Evolutionary conservation across 2,888 invertebrate species (phyloP), one percentile per base, ranked within the genome.

Genomic region (Zygogramma bicolorata): DNA sequence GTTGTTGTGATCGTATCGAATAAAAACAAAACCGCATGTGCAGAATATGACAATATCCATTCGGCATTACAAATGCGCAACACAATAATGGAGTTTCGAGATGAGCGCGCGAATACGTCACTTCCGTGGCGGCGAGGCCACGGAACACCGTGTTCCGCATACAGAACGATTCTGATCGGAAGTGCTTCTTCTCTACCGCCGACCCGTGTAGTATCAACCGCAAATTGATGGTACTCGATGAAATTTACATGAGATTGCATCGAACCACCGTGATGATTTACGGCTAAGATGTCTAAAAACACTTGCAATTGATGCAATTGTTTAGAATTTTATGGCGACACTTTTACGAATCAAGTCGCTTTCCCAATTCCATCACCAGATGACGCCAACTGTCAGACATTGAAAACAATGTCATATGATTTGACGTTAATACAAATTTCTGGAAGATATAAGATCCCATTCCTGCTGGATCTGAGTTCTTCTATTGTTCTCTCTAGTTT

Each of bases 41-140:
- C 40, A 66, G 71, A 69, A 73, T 73, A 75, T 58, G 65, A 69
- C 69, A 68, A 65, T 46, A 46, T 38, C 63, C 57, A 22, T 59
- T 63, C 10, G 20, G 60, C 57, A 46, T 59, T 58, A 62, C 58
- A 70, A 67, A 72, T 70, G 69, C 67, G 65, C 73, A 60, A 61
- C 68, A 71, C 72, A 68, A 75, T 77, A 74, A 71, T 76, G 68
- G 63, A 40, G 65, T 65, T 77, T 76, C 59, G 73, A 83, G 81
- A 81, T 80, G 79, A 81, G 75, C 70, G 77, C 73, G 78, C 49
- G 31, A 60, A 65, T 34, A 81, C 82, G 84, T 83, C 83, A 84
- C 83, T 84, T 84, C 84, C 83, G 83, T 73, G 81, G 81, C 84
- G 82, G 81, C 83, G 81, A 85, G 83, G 84, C 81, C 84, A 80